phyloP scores from a whole-genome alignment of 1,140 invertebrate species.

The Aphaenogaster rudis region DNA sequence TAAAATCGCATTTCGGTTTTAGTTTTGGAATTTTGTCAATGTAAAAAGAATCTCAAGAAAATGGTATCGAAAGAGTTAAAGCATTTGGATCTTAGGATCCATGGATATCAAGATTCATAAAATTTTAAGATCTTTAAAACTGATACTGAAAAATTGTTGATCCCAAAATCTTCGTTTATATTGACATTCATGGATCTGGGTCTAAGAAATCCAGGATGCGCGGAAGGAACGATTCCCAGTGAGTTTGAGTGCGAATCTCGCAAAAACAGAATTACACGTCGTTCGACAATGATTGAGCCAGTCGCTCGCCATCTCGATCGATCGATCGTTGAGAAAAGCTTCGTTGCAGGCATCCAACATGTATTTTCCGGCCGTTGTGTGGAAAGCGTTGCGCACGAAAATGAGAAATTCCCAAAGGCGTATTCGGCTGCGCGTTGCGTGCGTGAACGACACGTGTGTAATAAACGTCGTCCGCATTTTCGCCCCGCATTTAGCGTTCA shows the following conservation, averaged over 20 bases:
- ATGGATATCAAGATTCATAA: background rate
- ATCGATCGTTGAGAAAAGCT: conserved; percentile 58
- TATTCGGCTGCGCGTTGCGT: conserved; percentile 54
- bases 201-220: background rate
- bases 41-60: background rate
- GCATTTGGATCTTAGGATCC: background rate
- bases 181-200: background rate
- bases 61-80: background rate
- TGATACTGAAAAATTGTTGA: background rate
- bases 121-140: background rate
- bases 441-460: conserved; percentile 53
- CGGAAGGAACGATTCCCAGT: background rate
- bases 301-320: conserved; percentile 40
- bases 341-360: conserved; percentile 47
- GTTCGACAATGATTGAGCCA: conserved; percentile 32
- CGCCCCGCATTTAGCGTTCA: conserved; percentile 33
- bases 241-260: conserved; percentile 23
- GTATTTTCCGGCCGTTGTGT: conserved; percentile 30
- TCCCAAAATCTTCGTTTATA: background rate
- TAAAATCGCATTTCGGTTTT: background rate
- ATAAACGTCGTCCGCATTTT: conserved; percentile 34
- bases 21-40: background rate
- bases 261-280: conserved; percentile 47
- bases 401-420: conserved; percentile 57
- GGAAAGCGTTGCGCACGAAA: conserved; percentile 56